These are phyloP conservation scores for Odocoileus virginianus DNA, from an alignment of 2,113 vertebrate species.

Conservation along the genomic window DNA sequence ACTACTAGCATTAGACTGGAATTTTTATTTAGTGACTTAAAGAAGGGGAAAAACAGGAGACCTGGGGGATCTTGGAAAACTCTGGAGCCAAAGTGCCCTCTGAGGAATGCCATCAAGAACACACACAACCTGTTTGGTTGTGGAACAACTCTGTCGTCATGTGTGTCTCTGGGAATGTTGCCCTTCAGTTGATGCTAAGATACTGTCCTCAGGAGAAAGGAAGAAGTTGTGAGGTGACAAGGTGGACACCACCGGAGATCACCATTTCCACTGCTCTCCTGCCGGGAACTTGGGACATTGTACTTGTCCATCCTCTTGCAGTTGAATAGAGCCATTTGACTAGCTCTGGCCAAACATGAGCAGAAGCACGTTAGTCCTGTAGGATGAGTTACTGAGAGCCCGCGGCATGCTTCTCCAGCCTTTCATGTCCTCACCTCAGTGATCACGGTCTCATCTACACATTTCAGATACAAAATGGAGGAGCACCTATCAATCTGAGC, in stretches of 20 bases:
- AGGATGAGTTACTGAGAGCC: background rate
- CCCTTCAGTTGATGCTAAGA: background rate
- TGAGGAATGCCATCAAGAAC: background rate
- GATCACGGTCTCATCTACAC: background rate
- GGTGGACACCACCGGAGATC: background rate
- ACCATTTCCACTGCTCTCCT: background rate
- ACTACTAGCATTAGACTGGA: background rate
- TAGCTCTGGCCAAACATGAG: background rate
- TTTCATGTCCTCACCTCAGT: background rate
- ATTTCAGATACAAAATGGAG: background rate
- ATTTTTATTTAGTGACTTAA: background rate
- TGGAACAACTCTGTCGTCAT: background rate
- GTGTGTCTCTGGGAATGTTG: background rate
- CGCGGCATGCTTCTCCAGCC: background rate
- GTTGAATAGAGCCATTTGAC: background rate
- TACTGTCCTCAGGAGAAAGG: background rate
- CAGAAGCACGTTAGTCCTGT: background rate
- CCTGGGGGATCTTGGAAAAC: background rate
- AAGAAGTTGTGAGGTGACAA: background rate
- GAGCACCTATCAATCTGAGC: background rate
- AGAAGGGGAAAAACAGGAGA: background rate
- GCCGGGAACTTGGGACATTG: background rate
- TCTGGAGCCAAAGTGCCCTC: background rate
- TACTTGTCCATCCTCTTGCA: background rate
- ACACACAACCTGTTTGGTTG: background rate